A percentile compares a stretch with the other conserved stretches of the same genome.
These are phyloP conservation scores for Leucopsar rothschildi DNA, from an alignment of 2,113 vertebrate species.

Conservation along the genomic window DNA sequence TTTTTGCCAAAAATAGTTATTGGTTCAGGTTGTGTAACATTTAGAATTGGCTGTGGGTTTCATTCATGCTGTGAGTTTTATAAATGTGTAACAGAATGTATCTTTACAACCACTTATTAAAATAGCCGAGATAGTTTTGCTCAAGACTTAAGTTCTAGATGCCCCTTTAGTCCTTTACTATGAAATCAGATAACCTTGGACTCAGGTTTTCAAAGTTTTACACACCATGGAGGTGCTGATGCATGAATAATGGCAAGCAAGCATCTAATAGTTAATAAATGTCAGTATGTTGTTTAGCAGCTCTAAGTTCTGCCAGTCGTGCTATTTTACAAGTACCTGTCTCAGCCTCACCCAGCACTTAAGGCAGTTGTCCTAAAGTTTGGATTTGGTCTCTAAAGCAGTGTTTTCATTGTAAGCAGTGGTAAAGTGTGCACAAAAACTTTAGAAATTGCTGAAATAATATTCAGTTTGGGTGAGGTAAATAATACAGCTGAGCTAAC, in stretches of 20 bases:
- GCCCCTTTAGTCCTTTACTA: constrained; percentile 45
- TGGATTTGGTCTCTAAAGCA: background rate
- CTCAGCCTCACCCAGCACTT: background rate
- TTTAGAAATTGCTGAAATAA: background rate
- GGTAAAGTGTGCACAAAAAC: background rate
- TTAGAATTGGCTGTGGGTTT: constrained; percentile 67
- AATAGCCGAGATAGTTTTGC: constrained; percentile 60
- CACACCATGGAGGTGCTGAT: constrained; percentile 57
- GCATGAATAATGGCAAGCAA: constrained; percentile 68
- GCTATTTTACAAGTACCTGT: constrained; percentile 20
- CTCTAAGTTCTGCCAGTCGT: constrained; percentile 41
- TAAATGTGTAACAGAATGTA: constrained; percentile 74
- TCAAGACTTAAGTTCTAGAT: constrained; percentile 55
- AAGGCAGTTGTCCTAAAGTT: constrained; percentile 5
- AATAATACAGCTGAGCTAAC: background rate
- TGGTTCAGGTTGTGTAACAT: constrained; percentile 63
- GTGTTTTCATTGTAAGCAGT: background rate
- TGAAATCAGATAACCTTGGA: constrained; percentile 40
- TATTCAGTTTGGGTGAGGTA: background rate
- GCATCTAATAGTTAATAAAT: constrained; percentile 47
- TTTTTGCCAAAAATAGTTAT: constrained; percentile 59
- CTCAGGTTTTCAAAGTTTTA: constrained; percentile 69
- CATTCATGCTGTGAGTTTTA: constrained; percentile 75
- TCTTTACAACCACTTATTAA: constrained; percentile 73
- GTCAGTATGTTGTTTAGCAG: constrained; percentile 20